Evolutionary conservation across 2,113 vertebrate genomes (phyloP).

Genomic region (Symphodus melops): DNA sequence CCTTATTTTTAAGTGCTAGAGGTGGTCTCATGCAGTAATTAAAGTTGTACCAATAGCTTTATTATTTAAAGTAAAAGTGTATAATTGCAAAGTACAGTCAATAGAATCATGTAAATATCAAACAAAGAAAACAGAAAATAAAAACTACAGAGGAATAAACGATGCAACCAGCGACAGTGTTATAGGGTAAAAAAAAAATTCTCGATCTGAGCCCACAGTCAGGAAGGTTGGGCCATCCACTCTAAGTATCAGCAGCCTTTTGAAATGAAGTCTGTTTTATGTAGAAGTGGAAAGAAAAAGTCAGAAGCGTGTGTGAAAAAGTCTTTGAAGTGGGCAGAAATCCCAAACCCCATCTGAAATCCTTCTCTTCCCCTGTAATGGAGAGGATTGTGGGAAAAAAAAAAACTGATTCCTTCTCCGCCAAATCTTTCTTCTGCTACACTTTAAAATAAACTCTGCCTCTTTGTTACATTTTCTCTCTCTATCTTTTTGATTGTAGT

Average conservation of each 20-base stretch:
- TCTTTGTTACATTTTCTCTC: constrained; percentile 40
- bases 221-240: background rate
- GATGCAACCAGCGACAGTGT: background rate
- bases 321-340: constrained; percentile 69
- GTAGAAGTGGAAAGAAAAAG: constrained; percentile 36
- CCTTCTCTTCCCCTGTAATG: constrained; percentile 42
- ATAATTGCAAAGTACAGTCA: background rate
- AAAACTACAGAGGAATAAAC: background rate
- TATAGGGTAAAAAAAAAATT: constrained; percentile 23
- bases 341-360: constrained; percentile 59
- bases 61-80: background rate
- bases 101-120: background rate
- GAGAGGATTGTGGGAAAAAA: constrained; percentile 24
- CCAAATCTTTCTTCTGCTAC: constrained; percentile 43
- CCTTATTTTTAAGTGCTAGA: no score
- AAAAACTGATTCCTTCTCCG: constrained; percentile 32
- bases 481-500: constrained; percentile 3
- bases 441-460: constrained; percentile 50
- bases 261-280: constrained; percentile 53
- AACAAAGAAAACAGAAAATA: background rate
- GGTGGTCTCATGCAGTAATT: no score
- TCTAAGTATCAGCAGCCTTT: constrained; percentile 18
- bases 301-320: constrained; percentile 37
- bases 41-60: no score
- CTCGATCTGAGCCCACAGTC: constrained; percentile 11